A percentile compares a stretch with the other conserved stretches of the same genome.
phyloP scores from a whole-genome alignment of 2,797 vertebrate genomes.

The Galaxias olidus region DNA sequence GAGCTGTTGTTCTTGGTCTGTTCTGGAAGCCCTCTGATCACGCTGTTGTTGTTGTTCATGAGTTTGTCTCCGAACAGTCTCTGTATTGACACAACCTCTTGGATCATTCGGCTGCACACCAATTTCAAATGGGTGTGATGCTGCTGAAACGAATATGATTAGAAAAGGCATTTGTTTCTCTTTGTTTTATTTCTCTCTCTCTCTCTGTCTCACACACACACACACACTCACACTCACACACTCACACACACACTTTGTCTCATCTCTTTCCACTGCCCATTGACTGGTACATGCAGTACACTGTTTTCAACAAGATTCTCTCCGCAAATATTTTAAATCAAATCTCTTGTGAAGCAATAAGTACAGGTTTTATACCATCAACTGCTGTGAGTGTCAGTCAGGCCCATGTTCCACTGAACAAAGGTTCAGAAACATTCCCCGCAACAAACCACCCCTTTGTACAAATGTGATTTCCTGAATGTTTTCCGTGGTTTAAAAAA shows the following conservation, averaged over 20 bases:
- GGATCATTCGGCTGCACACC: not conserved
- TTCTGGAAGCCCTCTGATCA: constrained; percentile 35
- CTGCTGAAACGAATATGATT: constrained; percentile 9
- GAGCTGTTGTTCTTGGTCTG: constrained; percentile 30
- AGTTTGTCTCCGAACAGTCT: constrained; percentile 37
- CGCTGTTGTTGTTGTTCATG: constrained; percentile 37
- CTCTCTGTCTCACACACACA: too few species aligned
- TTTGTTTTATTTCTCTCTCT: not conserved
- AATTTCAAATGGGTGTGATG: constrained; percentile 3
- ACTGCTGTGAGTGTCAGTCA: not conserved
- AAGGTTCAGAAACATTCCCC: constrained; percentile 45
- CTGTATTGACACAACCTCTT: constrained; percentile 21
- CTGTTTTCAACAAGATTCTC: constrained; percentile 19
- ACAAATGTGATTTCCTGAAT: constrained; percentile 67
- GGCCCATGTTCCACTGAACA: constrained; percentile 8
- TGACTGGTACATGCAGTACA: not conserved
- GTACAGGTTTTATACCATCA: not conserved
- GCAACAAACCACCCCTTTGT: constrained; percentile 40
- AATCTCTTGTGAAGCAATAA: constrained; percentile 17
- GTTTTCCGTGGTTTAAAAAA: constrained; percentile 84
- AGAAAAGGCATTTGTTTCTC: not conserved
- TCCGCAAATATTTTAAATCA: not conserved
- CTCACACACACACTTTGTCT: too few species aligned
- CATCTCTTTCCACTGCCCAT: too few species aligned
- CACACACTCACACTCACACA: too few species aligned